phyloP scores from a whole-genome alignment of 2,113 vertebrate species.

The Phoenicopterus ruber region DNA sequence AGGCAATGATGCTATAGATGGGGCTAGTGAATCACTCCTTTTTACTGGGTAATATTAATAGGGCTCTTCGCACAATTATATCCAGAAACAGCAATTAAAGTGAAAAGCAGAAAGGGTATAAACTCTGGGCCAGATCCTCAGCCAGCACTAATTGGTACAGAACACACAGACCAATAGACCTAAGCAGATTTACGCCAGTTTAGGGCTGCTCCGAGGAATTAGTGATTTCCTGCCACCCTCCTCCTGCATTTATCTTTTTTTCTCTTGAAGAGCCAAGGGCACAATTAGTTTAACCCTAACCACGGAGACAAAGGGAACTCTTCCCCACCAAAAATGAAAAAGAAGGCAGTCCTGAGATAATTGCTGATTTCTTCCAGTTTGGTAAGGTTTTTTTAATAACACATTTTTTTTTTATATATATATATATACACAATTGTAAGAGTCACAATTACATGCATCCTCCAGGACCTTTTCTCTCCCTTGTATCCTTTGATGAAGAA shows the following conservation, averaged over 20 bases:
- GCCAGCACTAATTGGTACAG: background rate
- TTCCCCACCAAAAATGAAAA: background rate
- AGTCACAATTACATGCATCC: background rate
- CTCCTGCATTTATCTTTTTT: background rate
- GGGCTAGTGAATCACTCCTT: background rate
- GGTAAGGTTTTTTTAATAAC: background rate
- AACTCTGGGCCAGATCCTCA: background rate
- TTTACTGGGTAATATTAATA: conserved; percentile 10
- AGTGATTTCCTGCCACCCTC: background rate
- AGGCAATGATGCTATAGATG: conserved; percentile 7
- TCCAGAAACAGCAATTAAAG: conserved; percentile 33
- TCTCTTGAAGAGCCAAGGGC: background rate
- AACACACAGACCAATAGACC: background rate
- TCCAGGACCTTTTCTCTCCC: background rate
- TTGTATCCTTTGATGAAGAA: background rate
- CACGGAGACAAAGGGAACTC: background rate
- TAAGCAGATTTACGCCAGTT: background rate
- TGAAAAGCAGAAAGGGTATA: background rate
- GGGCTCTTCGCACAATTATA: background rate
- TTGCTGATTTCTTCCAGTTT: background rate
- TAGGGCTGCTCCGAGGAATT: background rate
- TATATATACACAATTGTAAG: background rate
- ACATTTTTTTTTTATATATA: background rate
- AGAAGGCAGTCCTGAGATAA: background rate
- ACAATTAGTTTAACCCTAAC: background rate